Percentiles rank a stretch among this genome's conserved stretches.
Conservation (phyloP, 2,888 invertebrate species). For the Fabriciana adippe region DNA sequence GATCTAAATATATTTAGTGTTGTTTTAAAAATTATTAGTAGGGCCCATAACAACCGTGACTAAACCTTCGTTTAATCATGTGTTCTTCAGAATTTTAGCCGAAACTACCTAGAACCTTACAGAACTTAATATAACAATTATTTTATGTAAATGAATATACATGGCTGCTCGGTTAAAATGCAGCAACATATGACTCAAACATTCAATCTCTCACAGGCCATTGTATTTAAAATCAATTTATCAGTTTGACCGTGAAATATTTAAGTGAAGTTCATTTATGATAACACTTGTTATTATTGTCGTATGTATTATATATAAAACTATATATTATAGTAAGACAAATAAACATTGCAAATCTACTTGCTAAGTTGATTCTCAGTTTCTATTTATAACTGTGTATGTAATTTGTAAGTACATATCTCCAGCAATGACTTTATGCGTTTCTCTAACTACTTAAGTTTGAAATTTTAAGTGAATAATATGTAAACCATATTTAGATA, state of each 20-base stretch:
- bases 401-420: too few relatives aligned
- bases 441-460: too few relatives aligned
- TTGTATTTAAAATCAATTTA: constrained; percentile 42
- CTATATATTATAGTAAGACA: background rate
- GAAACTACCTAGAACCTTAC: constrained; percentile 15
- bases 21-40: constrained; percentile 4
- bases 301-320: background rate
- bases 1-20: background rate
- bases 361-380: background rate
- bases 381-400: too few relatives aligned
- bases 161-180: constrained; percentile 9
- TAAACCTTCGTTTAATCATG: constrained; percentile 1
- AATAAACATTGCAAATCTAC: background rate
- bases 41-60: background rate
- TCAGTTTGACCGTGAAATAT: constrained; percentile 41
- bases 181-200: constrained; percentile 23
- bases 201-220: constrained; percentile 33
- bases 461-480: too few relatives aligned
- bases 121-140: constrained; percentile 11
- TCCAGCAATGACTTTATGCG: too few relatives aligned
- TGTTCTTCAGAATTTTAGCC: constrained; percentile 8
- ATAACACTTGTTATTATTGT: constrained; percentile 21
- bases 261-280: constrained; percentile 27
- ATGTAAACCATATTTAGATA: too few relatives aligned
- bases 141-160: constrained; percentile 17